These are phyloP conservation scores for Eupithecia abbreviata DNA, from an alignment of 2,888 invertebrate species.

Conservation along the genomic window DNA sequence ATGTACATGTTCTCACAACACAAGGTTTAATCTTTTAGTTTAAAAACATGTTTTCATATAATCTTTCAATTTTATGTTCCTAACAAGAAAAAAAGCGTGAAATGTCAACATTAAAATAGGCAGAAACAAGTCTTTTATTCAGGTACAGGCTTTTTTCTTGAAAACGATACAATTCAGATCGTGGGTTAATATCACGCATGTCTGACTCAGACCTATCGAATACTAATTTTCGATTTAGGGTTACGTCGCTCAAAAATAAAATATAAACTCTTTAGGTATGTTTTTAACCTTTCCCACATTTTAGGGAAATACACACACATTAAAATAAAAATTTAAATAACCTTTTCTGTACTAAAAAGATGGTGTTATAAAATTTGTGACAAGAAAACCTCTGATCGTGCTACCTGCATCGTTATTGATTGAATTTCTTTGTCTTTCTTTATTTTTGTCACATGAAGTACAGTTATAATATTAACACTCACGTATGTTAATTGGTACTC, in stretches of 20 bases:
- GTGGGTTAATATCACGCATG: conserved; percentile 32
- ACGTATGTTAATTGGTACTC: conserved; percentile 73
- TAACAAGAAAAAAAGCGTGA: not conserved
- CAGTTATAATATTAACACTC: conserved; percentile 74
- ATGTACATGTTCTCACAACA: not conserved
- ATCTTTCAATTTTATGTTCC: not conserved
- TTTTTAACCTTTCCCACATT: not conserved
- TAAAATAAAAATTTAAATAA: no score
- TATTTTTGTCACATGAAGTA: conserved; percentile 50
- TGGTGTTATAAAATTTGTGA: not conserved
- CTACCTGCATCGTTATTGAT: not conserved
- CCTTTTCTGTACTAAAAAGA: not conserved
- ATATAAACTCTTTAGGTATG: not conserved
- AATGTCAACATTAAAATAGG: not conserved
- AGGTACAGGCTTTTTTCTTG: not conserved
- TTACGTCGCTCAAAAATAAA: not conserved
- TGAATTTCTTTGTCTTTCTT: conserved; percentile 29
- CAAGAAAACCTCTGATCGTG: not conserved
- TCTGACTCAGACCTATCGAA: conserved; percentile 29
- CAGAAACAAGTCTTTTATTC: conserved; percentile 10
- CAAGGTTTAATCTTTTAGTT: not conserved
- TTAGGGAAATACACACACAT: no score
- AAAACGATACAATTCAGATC: conserved; percentile 9
- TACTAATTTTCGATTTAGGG: conserved; percentile 56
- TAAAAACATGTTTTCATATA: not conserved